Percentiles rank a stretch among this genome's conserved stretches.
Conservation (phyloP, 2,113 vertebrate species). For the Macaca nemestrina region DNA sequence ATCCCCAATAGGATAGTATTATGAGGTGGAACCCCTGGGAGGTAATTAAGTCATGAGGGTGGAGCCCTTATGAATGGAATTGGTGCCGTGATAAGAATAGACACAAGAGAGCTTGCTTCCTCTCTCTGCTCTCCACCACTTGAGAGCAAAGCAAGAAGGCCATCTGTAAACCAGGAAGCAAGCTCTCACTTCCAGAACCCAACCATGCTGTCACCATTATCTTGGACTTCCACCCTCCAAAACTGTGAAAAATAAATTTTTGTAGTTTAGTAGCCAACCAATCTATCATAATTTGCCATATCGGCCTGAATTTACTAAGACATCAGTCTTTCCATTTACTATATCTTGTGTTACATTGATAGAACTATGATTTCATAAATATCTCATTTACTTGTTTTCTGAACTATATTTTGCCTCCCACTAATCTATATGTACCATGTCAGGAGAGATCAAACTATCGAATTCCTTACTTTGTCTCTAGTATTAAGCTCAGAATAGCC, state of each 20-base stretch:
- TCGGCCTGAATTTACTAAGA: background rate
- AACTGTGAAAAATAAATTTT: background rate
- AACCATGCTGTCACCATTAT: no score
- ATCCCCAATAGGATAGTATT: no score
- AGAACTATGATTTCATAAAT: background rate
- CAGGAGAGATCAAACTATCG: constrained; percentile 19
- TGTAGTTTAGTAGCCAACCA: no score
- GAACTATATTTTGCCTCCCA: background rate
- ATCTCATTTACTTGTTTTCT: background rate
- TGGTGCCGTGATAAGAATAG: background rate
- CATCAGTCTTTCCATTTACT: background rate
- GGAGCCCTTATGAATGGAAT: background rate
- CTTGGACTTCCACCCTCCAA: background rate
- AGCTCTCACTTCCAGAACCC: background rate
- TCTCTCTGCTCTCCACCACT: background rate
- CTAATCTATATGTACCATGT: background rate
- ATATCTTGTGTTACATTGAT: background rate
- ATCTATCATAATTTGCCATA: background rate
- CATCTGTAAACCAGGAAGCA: background rate
- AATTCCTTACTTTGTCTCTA: background rate
- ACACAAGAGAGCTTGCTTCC: background rate
- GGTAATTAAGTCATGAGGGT: background rate
- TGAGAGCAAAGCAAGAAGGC: background rate
- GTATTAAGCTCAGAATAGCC: background rate
- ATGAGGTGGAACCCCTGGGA: background rate